A percentile compares a stretch with the other conserved stretches of the same genome.
Conservation (phyloP, 2,888 invertebrate genomes). For the Podabrus alpinus region DNA sequence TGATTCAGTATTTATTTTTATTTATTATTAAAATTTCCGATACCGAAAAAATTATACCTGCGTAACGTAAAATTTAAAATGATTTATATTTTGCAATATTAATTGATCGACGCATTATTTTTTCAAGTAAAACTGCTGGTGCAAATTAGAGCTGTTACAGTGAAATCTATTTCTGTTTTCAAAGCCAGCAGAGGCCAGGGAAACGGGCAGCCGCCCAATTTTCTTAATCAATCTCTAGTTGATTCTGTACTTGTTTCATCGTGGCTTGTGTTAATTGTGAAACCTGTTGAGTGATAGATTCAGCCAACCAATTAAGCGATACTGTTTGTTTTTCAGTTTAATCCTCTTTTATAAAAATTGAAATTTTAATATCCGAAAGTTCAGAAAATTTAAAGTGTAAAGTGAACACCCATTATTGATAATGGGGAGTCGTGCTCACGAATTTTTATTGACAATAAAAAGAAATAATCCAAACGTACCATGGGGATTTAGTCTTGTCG, state of each 20-base stretch:
- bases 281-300: constrained; percentile 42
- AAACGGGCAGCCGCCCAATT: constrained; percentile 32
- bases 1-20: too few relatives aligned
- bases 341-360: not conserved
- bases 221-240: constrained; percentile 35
- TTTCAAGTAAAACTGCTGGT: not conserved
- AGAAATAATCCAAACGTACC: constrained; percentile 72
- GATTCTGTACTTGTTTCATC: constrained; percentile 34
- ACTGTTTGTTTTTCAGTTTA: not conserved
- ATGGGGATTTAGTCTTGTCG: constrained; percentile 88
- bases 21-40: not conserved
- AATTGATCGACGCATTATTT: not conserved
- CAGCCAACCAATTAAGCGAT: constrained; percentile 15
- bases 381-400: not conserved
- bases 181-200: constrained; percentile 33
- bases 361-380: not conserved
- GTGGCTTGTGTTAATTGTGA: constrained; percentile 40
- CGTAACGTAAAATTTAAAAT: not conserved
- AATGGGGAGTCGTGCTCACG: constrained; percentile 73
- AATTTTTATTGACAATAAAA: constrained; percentile 73
- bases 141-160: not conserved
- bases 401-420: constrained; percentile 4
- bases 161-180: constrained; percentile 25
- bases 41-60: too few relatives aligned
- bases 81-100: not conserved